Base-by-base conservation (phyloP, 2,113 vertebrate genomes). In the Micromys minutus region DNA sequence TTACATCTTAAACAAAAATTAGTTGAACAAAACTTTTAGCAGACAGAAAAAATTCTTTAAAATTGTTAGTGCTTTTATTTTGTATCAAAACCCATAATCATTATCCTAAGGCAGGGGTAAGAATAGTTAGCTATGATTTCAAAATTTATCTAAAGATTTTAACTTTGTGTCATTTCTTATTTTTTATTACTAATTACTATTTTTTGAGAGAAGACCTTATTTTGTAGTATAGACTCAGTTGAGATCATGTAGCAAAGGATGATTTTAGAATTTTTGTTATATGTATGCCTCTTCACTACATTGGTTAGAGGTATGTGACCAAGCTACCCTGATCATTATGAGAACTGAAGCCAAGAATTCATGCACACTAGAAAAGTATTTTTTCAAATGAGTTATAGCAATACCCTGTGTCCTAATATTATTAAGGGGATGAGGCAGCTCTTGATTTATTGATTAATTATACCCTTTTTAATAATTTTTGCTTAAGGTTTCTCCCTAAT, bases 401-500 rank as follows among this genome's bases (percentile, higher is more conserved):
- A 22, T 26, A 29, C 12, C 2, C 13, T 22, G 74, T 90, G 29
- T 57, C 63, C 11, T 75, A 7, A 72, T 74, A 86, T 85, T 95
- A 65, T 79, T n/a, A 87, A 96, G 50, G 0, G 34, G 10, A 75
- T 72, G 4, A 50, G 17, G 4, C 1, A 83, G 0, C 9, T 11
- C 0, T 67, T 74, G 7, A 89, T 34, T 50, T 81, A 45, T 52
- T 87, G 61, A 24, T 22, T 65, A 29, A 42, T 75, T 47, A 61
- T 24, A 77, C 11, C n/a, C n/a, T n/a, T 79, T 0, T 93, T 92
- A 3, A 81, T 42, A 87, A 71, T 34, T 84, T 94, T 90, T 90
- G 0, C 13, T 3, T 71, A 76, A 85, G 7, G 0, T 3, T 69
- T 84, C 0, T 34, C 2, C 19, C 19, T 34, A 94, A 36, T 55